Evolutionary conservation across 1,140 invertebrate genomes (phyloP), one percentile per base, ranked within the genome.

Genomic region (Aphis craccivora): DNA sequence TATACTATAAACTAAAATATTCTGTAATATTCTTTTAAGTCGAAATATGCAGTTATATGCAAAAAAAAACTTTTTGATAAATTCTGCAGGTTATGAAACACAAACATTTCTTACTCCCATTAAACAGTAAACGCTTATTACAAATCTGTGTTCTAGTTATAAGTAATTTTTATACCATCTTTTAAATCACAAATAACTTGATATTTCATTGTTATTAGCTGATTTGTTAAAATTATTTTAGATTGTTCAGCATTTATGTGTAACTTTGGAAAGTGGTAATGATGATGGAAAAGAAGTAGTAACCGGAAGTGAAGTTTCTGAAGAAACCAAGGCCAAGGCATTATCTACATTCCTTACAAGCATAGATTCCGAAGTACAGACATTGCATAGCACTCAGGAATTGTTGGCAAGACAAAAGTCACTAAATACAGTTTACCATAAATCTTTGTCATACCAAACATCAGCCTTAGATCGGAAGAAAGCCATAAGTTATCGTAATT

Each of bases 231-330:
- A 48, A 91, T 93, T 48, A 51, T 88, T 94, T 55, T 53, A 94
- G 94, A 94, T 96, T 97, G 96, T 96, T 20, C 95, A 96, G 93
- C 96, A 97, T 95, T 95, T 97, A n/a, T 96, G 96, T 60, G 93
- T 95, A 94, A 83, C 95, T 94, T 81, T 86, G n/a, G 95, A 95
- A 37, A 96, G 95, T 90, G 96, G 95, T 43, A 96, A 96, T 7
- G 95, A 95, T 51, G 67, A 55, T 60, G 81, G 53, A 37, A 93
- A 93, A 55, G 94, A 93, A 81, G 94, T 91, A 25, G 94, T 94
- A n/a, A 88, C 87, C 25, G 93, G 90, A 84, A 94, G 91, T 87
- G 94, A 91, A 91, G 94, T 94, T 67, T 94, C 94, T 25, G 89
- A 93, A 55, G 94, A 91, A 88, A 94, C 91, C 8, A 93, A 93